phyloP scores from a whole-genome alignment of 1,140 invertebrate species.

The Drosophila triauraria region DNA sequence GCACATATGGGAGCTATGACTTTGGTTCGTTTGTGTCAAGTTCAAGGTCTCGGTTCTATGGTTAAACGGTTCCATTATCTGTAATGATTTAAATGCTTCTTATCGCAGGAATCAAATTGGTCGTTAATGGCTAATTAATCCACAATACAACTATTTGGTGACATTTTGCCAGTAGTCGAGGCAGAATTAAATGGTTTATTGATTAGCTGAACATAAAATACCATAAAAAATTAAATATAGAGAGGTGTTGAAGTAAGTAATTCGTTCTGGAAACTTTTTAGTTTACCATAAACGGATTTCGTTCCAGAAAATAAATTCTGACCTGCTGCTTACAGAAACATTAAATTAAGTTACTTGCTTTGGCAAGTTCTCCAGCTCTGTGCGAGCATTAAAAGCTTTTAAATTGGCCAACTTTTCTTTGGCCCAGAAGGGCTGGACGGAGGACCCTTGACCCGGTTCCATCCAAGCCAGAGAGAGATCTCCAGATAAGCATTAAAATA shows the following conservation, averaged over 20 bases:
- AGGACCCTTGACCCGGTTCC: conserved; percentile 42
- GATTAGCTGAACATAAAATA: background rate
- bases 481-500: conserved; percentile 33
- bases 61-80: conserved; percentile 16
- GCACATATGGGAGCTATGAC: conserved; percentile 1
- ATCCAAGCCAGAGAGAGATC: conserved; percentile 4
- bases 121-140: conserved; percentile 12
- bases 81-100: conserved; percentile 15
- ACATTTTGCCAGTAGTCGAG: background rate
- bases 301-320: background rate
- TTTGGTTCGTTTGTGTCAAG: conserved; percentile 48
- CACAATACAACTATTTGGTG: background rate
- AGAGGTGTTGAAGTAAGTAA: background rate
- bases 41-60: conserved; percentile 51
- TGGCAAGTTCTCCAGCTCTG: conserved; percentile 2
- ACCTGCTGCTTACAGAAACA: conserved; percentile 5
- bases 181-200: background rate
- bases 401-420: conserved; percentile 8
- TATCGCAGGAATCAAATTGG: conserved; percentile 16
- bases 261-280: background rate
- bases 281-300: background rate
- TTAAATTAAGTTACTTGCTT: conserved; percentile 9
- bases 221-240: background rate
- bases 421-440: background rate
- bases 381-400: conserved; percentile 23